These are phyloP conservation scores for Drosophila kikkawai DNA, from an alignment of 1,140 invertebrate species.

Conservation along the genomic window DNA sequence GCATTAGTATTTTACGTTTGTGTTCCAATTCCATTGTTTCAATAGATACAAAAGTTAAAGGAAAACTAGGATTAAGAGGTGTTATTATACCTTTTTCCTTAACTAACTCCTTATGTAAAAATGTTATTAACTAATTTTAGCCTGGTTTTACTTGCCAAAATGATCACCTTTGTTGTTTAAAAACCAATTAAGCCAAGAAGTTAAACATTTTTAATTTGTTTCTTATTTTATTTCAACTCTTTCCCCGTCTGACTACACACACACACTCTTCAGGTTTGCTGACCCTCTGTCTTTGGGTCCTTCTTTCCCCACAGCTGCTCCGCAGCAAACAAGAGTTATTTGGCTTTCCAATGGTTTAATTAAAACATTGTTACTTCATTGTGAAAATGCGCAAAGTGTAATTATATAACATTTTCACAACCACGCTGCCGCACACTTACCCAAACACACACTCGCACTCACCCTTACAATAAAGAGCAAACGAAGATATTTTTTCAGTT, in stretches of 20 bases:
- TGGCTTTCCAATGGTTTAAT: constrained; percentile 82
- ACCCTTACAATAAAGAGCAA: neutral
- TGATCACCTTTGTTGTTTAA: neutral
- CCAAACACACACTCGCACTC: constrained; percentile 15
- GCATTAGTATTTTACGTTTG: no score
- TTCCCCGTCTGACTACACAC: neutral
- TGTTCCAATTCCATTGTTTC: no score
- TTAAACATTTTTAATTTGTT: constrained; percentile 5
- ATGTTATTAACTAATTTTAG: neutral
- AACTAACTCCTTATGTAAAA: neutral
- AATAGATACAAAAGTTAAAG: no score
- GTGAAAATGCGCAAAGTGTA: constrained; percentile 82
- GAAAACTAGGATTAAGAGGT: no score
- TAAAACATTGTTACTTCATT: constrained; percentile 84
- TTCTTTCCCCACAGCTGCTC: constrained; percentile 48
- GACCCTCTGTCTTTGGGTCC: constrained; percentile 8
- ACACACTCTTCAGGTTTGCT: constrained; percentile 3
- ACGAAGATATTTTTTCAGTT: neutral
- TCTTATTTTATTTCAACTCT: constrained; percentile 2
- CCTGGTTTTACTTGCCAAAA: no score
- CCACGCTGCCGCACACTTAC: constrained; percentile 37
- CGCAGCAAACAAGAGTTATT: constrained; percentile 78
- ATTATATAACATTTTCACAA: constrained; percentile 80
- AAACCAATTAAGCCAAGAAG: neutral
- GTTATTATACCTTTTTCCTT: neutral